phyloP scores from a whole-genome alignment of 2,888 invertebrate species.

The Deroplatys truncata region DNA sequence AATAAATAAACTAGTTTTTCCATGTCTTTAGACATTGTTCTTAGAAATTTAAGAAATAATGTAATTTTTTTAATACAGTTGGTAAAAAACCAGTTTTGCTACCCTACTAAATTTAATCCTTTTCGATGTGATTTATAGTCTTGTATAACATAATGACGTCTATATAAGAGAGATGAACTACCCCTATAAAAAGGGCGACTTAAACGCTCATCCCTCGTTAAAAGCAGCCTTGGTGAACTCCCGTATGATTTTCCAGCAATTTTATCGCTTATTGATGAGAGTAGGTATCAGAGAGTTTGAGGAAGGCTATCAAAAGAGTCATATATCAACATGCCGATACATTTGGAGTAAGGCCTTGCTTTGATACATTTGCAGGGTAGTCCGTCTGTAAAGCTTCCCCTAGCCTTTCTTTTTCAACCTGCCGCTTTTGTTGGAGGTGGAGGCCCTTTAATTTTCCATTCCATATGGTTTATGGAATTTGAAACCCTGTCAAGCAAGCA shows the following conservation, averaged over 20 bases:
- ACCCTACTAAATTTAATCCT: too few relatives aligned
- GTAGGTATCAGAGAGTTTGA: too few relatives aligned
- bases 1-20: too few relatives aligned
- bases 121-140: neutral
- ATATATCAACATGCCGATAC: neutral
- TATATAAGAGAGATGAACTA: neutral
- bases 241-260: neutral
- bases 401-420: neutral
- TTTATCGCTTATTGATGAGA: neutral
- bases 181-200: neutral
- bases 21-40: too few relatives aligned
- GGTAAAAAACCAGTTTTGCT: too few relatives aligned
- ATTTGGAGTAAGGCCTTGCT: neutral
- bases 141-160: neutral
- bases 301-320: too few relatives aligned
- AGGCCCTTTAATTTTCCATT: neutral
- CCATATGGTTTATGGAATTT: neutral
- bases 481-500: neutral
- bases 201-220: neutral
- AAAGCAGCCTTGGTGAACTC: neutral
- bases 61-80: too few relatives aligned
- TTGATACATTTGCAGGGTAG: neutral
- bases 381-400: neutral
- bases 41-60: too few relatives aligned
- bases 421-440: neutral